Base-by-base conservation (phyloP, 35 echinoderm and acorn worm genomes). In the Strongylocentrotus purpuratus region DNA sequence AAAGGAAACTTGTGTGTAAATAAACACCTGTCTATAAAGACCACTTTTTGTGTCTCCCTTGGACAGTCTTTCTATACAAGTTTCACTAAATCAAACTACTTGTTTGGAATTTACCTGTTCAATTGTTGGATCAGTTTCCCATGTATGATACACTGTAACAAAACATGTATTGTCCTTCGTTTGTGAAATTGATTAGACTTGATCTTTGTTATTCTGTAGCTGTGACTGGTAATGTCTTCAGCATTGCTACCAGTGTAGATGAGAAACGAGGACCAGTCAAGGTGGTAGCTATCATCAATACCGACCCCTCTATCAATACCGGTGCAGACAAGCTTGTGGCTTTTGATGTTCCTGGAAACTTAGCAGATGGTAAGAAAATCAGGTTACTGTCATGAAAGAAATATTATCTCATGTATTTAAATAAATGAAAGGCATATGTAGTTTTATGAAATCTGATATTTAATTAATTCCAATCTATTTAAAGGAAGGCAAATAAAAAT, bases 221-320 rank as follows among this genome's bases (percentile, higher is more conserved):
- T 61, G 91, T 99, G 33, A 92, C 95, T 85, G 98, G 98, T 32
- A 91, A 95, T 58, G 96, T 99, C 11, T 50, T 93, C 46, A 94
- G 94, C 47, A 95, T 99, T 48, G 96, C 97, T 28, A 95, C 96
- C 46, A 88, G 96, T 32, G 97, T 95, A 18, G 95, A 95, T 15
- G 94, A 95, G 61, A 99, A 99, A 65, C 97, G 97, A 93, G 98
- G 97, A 47, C 33, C 96, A 90, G 96, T 95, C 46, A 97, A 97
- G 94, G 97, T 99, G 28, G 94, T 99, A 9, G 94, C 96, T 11
- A 96, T 94, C 32, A 70, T 92, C 85, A 99, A 96, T 32, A 93
- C 94, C 3, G 86, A 70, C 52, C 35, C 94, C 32, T 93, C 92
- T 87, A 91, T 94, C 28, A 94, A 50, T 45, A 58, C 91, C 1